A percentile compares a stretch with the other conserved stretches of the same genome.
These are phyloP conservation scores for Zelostemma sp. DNA, from an alignment of 1,140 invertebrate species.

Conservation along the genomic window DNA sequence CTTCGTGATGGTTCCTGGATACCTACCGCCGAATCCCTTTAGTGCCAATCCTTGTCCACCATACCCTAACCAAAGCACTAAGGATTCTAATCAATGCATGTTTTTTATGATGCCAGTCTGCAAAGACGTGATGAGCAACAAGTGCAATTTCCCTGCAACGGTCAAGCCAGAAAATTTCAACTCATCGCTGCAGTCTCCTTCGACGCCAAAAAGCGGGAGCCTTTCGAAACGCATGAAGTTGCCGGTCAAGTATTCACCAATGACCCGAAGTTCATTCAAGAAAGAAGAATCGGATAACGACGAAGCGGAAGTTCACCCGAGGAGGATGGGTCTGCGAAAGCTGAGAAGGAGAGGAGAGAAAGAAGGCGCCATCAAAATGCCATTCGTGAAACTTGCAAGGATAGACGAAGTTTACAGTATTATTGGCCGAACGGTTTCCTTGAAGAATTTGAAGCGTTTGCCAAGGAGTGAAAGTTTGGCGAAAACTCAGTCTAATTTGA, in stretches of 20 bases:
- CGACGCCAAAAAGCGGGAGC: not conserved
- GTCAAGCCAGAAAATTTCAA: not conserved
- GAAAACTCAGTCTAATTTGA: not conserved
- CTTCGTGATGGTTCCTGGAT: not conserved
- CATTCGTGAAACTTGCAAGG: constrained; percentile 2
- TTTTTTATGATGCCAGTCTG: not conserved
- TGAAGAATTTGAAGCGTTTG: not conserved
- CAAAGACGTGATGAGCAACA: not conserved
- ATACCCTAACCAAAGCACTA: not conserved
- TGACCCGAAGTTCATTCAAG: too few relatives aligned
- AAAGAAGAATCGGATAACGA: not conserved
- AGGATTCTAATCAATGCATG: not conserved
- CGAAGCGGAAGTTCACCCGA: not conserved
- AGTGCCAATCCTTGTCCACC: not conserved
- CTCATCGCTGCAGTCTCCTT: not conserved
- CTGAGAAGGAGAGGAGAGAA: not conserved
- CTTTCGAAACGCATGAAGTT: not conserved
- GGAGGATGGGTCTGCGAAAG: not conserved
- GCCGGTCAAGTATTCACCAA: not conserved
- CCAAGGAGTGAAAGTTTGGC: not conserved
- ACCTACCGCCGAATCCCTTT: not conserved
- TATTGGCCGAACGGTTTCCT: not conserved
- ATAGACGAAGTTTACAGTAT: not conserved
- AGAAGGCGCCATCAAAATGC: not conserved
- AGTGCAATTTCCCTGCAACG: not conserved